A percentile compares a stretch with the other conserved stretches of the same genome.
Evolutionary conservation across 2,888 invertebrate species (phyloP).

Genomic region (Eupithecia tripunctaria): DNA sequence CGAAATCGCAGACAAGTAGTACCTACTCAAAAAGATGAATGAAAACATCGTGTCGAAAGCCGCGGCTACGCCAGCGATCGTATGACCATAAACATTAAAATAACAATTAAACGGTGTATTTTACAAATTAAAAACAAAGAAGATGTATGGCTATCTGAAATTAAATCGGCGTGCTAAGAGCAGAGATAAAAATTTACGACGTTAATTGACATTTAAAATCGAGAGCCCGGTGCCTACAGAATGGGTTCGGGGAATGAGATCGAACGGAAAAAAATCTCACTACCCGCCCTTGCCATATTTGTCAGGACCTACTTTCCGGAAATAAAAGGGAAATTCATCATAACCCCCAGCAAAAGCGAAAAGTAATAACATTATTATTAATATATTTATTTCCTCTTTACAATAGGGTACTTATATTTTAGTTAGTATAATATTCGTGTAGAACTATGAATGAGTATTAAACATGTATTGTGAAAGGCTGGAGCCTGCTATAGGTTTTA

Average conservation of each 20-base stretch:
- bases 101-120: conserved; percentile 47
- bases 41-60: not conserved
- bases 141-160: conserved; percentile 58
- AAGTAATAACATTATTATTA: too few species aligned
- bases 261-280: conserved; percentile 41
- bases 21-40: not conserved
- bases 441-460: too few species aligned
- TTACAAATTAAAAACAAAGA: conserved; percentile 53
- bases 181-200: conserved; percentile 58
- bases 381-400: too few species aligned
- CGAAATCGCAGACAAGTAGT: not conserved
- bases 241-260: conserved; percentile 50
- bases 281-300: conserved; percentile 28
- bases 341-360: conserved; percentile 3
- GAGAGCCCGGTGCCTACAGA: conserved; percentile 45
- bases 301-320: conserved; percentile 35
- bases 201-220: conserved; percentile 66
- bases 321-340: conserved; percentile 36
- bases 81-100: conserved; percentile 42
- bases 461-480: too few species aligned
- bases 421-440: too few species aligned
- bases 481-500: too few species aligned
- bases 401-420: too few species aligned
- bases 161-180: conserved; percentile 55
- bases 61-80: conserved; percentile 7